Percentiles rank a stretch among this genome's conserved stretches.
phyloP scores from a whole-genome alignment of 2,113 vertebrate species.

The Miniopterus natalensis region DNA sequence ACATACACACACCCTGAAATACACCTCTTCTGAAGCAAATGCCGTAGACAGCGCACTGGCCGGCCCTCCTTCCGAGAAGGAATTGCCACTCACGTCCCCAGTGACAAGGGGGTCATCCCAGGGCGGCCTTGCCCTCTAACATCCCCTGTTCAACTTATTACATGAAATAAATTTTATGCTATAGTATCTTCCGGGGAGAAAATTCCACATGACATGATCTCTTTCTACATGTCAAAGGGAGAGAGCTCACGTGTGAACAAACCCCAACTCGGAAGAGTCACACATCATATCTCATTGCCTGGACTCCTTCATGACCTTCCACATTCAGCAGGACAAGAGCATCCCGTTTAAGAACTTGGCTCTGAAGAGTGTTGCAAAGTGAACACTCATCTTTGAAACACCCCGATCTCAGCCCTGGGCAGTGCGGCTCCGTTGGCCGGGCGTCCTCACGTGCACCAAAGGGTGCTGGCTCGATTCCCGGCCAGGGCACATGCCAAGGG shows the following conservation, averaged over 20 bases:
- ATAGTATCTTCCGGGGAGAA: constrained; percentile 48
- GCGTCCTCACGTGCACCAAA: too few relatives aligned
- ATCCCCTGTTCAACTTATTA: constrained; percentile 34
- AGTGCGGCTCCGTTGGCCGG: too few relatives aligned
- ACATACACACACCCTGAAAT: not conserved
- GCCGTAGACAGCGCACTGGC: not conserved
- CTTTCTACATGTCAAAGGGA: constrained; percentile 62
- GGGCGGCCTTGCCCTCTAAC: not conserved
- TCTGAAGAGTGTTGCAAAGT: constrained; percentile 24
- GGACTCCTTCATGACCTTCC: constrained; percentile 40
- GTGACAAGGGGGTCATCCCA: constrained; percentile 50
- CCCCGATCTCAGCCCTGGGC: not conserved
- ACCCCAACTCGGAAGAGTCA: constrained; percentile 54
- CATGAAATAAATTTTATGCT: not conserved
- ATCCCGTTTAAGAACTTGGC: not conserved
- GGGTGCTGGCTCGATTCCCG: too few relatives aligned
- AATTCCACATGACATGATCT: constrained; percentile 67
- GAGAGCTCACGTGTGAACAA: constrained; percentile 29
- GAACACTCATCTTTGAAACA: constrained; percentile 26
- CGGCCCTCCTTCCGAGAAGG: not conserved
- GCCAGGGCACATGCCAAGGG: too few relatives aligned
- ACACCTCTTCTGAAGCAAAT: not conserved
- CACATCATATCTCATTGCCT: constrained; percentile 53
- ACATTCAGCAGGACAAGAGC: not conserved
- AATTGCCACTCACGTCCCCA: not conserved